phyloP scores from a whole-genome alignment of 2,888 invertebrate species.

The Acrobasis repandana region DNA sequence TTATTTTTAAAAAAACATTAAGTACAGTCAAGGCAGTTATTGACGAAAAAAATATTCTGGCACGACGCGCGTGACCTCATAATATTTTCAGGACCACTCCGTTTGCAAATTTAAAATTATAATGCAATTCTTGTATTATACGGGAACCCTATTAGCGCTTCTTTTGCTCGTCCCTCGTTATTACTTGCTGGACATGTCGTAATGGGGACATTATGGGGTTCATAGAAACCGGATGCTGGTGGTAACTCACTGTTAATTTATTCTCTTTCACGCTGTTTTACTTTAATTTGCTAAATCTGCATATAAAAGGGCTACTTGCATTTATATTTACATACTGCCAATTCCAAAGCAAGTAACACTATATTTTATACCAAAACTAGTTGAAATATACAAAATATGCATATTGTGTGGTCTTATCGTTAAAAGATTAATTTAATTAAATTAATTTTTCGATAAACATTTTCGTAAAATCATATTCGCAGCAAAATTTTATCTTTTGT shows the following conservation, averaged over 20 bases:
- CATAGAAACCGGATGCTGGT: constrained; percentile 1
- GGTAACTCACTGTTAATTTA: background rate
- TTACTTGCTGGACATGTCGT: constrained; percentile 28
- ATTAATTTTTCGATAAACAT: too few relatives aligned
- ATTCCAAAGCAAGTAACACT: too few relatives aligned
- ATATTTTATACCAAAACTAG: too few relatives aligned
- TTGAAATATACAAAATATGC: too few relatives aligned
- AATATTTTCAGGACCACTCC: constrained; percentile 22
- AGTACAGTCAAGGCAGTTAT: background rate
- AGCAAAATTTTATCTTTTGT: too few relatives aligned
- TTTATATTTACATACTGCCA: too few relatives aligned
- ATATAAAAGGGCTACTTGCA: too few relatives aligned
- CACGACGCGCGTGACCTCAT: constrained; percentile 15
- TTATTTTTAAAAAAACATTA: background rate
- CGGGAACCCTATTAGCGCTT: constrained; percentile 19
- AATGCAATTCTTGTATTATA: constrained; percentile 23
- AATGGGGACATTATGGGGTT: background rate
- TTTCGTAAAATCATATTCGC: too few relatives aligned
- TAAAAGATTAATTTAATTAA: too few relatives aligned
- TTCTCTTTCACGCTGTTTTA: too few relatives aligned
- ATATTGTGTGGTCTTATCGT: too few relatives aligned
- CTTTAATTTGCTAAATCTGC: too few relatives aligned
- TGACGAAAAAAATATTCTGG: constrained; percentile 10
- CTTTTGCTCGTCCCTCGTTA: constrained; percentile 18
- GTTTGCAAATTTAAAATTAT: constrained; percentile 22